Base-by-base conservation (phyloP, 2,113 vertebrate species). In the Crotalus tigris region DNA sequence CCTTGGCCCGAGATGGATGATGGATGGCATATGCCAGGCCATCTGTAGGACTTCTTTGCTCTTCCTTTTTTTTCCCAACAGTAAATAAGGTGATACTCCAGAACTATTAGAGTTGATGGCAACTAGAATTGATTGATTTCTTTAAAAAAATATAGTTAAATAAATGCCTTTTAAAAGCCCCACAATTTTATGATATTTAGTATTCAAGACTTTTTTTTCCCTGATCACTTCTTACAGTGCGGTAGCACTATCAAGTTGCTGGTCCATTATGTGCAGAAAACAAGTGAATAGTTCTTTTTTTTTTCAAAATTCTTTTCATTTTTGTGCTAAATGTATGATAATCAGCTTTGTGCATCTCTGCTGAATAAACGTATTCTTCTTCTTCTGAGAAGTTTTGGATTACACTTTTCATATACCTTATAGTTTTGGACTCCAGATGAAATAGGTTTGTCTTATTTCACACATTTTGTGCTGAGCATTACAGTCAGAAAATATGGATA, bases 391-490 rank as follows among this genome's bases (percentile, higher is more conserved):
- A 93, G 94, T 91, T 94, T 61, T 94, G 92, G 94, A 95, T 95
- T 92, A 95, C 85, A 93, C 90, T 93, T 94, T 64, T 94, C 87
- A 85, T 93, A 94, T 93, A 94, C 89, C 64, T 53, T 95, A 92
- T 95, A 95, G 93, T 96, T 94, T 94, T 96, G 92, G 94, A 95
- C 26, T 85, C 2, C 93, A 95, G 94, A 8, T 23, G 44, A 53
- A 49, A 53, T 10, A 26, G 29, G 24, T 59, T 91, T 81, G 54
- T 1, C 39, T 58, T 39, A 94, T 95, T 95, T 90, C 39, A 57
- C 89, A 94, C 94, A 91, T 94, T 96, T 95, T 95, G 91, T 5
- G 8, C 94, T 87, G 53, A 91, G 94, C 59, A 91, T 94, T 55
- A 92, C 64, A 94, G 91, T 96, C 96, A 95, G 94, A 93, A 91